A percentile compares a stretch with the other conserved stretches of the same genome.
These are phyloP conservation scores for Sinocyclocheilus anshuiensis DNA, from an alignment of 2,113 vertebrate species.

Conservation along the genomic window DNA sequence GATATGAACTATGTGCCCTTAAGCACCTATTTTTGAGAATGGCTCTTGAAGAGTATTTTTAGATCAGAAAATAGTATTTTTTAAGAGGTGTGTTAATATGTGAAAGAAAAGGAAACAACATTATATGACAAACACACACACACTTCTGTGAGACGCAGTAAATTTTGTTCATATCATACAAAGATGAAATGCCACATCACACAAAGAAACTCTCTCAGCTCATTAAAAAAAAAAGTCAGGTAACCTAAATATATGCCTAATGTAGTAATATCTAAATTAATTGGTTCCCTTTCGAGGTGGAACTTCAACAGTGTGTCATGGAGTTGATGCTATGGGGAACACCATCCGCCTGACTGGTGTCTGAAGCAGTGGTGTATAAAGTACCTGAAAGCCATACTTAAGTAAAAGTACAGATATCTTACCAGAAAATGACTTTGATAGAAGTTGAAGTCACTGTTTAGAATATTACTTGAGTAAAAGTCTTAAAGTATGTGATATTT, in stretches of 20 bases:
- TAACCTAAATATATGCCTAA: no score
- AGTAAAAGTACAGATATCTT: no score
- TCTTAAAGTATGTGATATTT: no score
- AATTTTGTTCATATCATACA: neutral
- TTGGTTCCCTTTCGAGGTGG: neutral
- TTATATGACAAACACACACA: neutral
- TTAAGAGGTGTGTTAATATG: neutral
- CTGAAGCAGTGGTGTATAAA: no score
- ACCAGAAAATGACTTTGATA: no score
- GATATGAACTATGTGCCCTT: slow-evolving; percentile 3
- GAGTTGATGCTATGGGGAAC: neutral
- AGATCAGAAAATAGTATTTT: slow-evolving; percentile 20
- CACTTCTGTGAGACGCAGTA: neutral
- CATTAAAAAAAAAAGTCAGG: neutral
- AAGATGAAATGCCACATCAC: neutral
- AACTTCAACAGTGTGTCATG: no score
- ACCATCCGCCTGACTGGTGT: neutral
- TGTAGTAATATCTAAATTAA: neutral
- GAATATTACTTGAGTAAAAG: no score
- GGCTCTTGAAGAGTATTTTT: slow-evolving; percentile 38
- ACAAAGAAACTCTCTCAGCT: neutral
- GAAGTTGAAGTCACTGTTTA: no score
- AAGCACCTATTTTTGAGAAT: slow-evolving; percentile 39
- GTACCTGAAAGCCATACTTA: no score
- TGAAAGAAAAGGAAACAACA: neutral